Percentiles rank a stretch among this genome's conserved stretches.
phyloP scores from a whole-genome alignment of 2,888 invertebrate species.

The Lampropteryx suffumata region DNA sequence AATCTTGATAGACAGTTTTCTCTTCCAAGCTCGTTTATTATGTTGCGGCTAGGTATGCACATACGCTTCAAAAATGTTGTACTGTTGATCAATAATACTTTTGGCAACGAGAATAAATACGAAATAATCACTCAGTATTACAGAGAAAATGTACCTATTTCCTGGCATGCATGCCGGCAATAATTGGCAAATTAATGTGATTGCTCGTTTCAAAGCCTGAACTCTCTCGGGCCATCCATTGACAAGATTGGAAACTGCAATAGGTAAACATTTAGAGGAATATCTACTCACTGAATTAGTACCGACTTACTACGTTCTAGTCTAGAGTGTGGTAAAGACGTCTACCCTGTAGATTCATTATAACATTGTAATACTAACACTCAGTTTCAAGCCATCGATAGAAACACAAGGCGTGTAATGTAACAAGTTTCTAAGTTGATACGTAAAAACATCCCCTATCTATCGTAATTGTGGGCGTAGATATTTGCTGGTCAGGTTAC shows the following conservation, averaged over 20 bases:
- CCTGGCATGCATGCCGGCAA: conserved; percentile 7
- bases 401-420: background rate
- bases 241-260: conserved; percentile 13
- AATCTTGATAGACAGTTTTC: too few relatives aligned
- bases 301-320: too few relatives aligned
- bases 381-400: background rate
- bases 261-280: conserved; percentile 5
- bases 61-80: too few relatives aligned
- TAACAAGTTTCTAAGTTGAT: conserved; percentile 12
- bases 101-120: too few relatives aligned
- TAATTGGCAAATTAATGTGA: conserved; percentile 24
- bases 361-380: too few relatives aligned
- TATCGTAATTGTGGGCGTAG: conserved; percentile 19
- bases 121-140: too few relatives aligned
- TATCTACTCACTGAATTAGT: background rate
- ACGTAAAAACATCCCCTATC: conserved; percentile 15
- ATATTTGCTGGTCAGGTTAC: conserved; percentile 25
- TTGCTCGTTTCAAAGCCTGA: conserved; percentile 20
- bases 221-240: conserved; percentile 19
- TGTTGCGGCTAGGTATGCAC: too few relatives aligned
- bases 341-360: too few relatives aligned
- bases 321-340: too few relatives aligned
- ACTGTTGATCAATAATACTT: too few relatives aligned
- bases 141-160: background rate
- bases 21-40: too few relatives aligned